Base-by-base conservation (phyloP, 2,888 invertebrate species). In the Volucella bombylans region DNA sequence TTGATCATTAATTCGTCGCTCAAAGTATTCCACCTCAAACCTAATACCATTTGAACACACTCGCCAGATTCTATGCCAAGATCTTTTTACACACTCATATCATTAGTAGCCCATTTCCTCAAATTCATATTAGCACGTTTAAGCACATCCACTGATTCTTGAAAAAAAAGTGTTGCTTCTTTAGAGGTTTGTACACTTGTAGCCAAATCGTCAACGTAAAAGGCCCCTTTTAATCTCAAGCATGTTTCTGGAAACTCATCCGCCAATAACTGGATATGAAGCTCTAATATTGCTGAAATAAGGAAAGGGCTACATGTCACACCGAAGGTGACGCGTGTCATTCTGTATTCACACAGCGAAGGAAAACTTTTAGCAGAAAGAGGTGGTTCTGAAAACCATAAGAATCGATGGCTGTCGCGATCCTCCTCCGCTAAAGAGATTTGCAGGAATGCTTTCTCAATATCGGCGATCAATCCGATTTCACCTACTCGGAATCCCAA, bases 281-380 rank as follows among this genome's bases (percentile, higher is more conserved):
- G n/a, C n/a, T n/a, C n/a, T n/a, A n/a, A n/a, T n/a, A n/a, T n/a
- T n/a, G n/a, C n/a, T n/a, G n/a, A 76, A 8, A 76, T 15, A 11
- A 76, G 23, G 50, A 69, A 69, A 6, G 64, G 78, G 57, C 78
- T 78, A 6, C 52, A 64, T 4, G 49, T 49, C 9, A 78, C 69
- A 3, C 64, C 77, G n/a, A n/a, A n/a, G n/a, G n/a, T n/a, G n/a
- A n/a, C n/a, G 4, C 77, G 52, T 3, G 64, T 78, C 55, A 64
- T 69, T 8, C 68, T 38, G n/a, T 45, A 77, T 41, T 69, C 77
- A 15, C 6, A 14, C 9, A 39, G 8, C 14, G 54, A 15, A 12
- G 31, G 39, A 11, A 39, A 38, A n/a, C 9, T n/a, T n/a, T 10
- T 14, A 8, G 12, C 14, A n/a, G 55, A 38, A 18, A 14, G 12